Evolutionary conservation across 2,888 invertebrate species (phyloP).

Genomic region (Drosophila pegasa): DNA sequence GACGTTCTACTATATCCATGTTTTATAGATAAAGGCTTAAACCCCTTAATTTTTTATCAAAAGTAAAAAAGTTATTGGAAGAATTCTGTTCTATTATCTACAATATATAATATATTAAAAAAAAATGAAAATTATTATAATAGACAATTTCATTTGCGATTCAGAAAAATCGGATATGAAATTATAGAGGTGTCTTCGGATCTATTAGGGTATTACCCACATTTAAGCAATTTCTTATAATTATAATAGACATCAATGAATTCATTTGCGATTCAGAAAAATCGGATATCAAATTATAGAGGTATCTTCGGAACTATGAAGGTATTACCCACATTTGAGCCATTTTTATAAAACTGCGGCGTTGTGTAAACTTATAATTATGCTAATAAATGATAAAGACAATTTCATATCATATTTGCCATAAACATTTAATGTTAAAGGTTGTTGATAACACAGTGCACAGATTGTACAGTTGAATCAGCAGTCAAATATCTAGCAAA

Average conservation of each 20-base stretch:
- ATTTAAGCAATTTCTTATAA: background rate
- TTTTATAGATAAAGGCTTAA: too few relatives aligned
- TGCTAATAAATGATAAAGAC: background rate
- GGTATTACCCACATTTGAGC: too few relatives aligned
- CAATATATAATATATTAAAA: too few relatives aligned
- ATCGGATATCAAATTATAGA: too few relatives aligned
- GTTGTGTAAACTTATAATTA: background rate
- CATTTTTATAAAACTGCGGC: background rate
- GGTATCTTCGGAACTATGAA: background rate
- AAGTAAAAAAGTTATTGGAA: too few relatives aligned
- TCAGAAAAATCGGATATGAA: background rate
- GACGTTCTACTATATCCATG: too few relatives aligned
- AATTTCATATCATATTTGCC: background rate
- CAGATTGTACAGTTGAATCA: constrained; percentile 7
- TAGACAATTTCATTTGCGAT: background rate
- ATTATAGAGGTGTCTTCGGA: too few relatives aligned
- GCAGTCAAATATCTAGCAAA: constrained; percentile 5
- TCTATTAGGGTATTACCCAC: too few relatives aligned
- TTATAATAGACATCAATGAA: too few relatives aligned
- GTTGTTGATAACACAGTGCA: constrained; percentile 11
- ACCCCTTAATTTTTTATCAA: too few relatives aligned
- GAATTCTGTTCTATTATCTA: too few relatives aligned
- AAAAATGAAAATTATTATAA: too few relatives aligned
- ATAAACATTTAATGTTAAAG: constrained; percentile 7
- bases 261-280: background rate